Evolutionary conservation across 2,888 invertebrate species (phyloP), one percentile per base, ranked within the genome.

Genomic region (Nycteola revayana): DNA sequence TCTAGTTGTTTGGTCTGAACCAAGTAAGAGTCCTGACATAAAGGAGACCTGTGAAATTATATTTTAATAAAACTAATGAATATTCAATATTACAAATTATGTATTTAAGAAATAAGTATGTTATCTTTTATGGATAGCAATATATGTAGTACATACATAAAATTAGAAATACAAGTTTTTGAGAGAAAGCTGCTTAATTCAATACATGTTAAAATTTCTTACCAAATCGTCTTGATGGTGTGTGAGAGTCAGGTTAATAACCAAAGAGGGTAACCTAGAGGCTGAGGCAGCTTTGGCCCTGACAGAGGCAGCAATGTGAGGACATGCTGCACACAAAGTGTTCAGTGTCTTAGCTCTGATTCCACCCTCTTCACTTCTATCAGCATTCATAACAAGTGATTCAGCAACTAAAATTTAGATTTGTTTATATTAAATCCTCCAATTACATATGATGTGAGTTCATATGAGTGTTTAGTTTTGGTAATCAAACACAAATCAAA

Each of bases 211-310:
- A 14, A 3, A 14, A 14, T 3, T 3, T 14, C 66, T 71, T 74
- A 91, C 91, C 83, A 92, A 76, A 60, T 91, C 91, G 69, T 90
- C 84, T 52, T 90, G 89, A 66, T 91, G 90, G 49, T 88, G 79
- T 28, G 91, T 94, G 17, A 98, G 84, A 20, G 97, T 96, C 17
- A 98, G 85, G 32, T 93, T 93, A 7, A 98, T 93, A 39, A 96
- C 94, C 32, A 98, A 85, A 0, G 96, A 96, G 2, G 98, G 98
- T 91, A 98, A 93, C 41, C 96, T 91, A 56, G 97, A 94, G 32
- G 95, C 90, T 66, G 97, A 95, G 0, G 97, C 95, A 75, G 98
- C 98, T 77, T 96, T 93, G 11, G 95, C 93, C 42, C 98, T 89
- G 0, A 98, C 93, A 20, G 94, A 92, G 26, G 98, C 90, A 2